phyloP scores from a whole-genome alignment of 2,113 vertebrate species.

The Heterocephalus glaber region DNA sequence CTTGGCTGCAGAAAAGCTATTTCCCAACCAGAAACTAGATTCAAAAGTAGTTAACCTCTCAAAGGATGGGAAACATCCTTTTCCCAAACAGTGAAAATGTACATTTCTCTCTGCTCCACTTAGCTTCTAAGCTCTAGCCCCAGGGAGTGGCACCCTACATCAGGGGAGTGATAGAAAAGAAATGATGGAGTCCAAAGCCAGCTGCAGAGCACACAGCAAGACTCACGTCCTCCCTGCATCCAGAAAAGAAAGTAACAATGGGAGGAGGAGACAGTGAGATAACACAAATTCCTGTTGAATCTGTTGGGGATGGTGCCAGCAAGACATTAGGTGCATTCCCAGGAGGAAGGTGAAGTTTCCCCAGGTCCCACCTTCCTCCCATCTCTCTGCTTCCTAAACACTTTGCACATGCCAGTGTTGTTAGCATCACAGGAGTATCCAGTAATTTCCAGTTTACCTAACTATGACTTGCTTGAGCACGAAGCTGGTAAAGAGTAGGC shows the following conservation, averaged over 20 bases:
- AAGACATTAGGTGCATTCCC: background rate
- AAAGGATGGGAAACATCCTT: background rate
- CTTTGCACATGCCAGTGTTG: rapidly evolving
- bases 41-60: background rate
- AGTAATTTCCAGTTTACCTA: background rate
- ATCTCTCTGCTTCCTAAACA: background rate
- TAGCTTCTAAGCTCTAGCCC: background rate
- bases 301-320: background rate
- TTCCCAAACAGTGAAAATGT: background rate
- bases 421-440: background rate
- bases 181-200: background rate
- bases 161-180: background rate
- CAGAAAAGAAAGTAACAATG: background rate
- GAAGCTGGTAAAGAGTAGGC: background rate
- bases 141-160: background rate
- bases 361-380: too few species aligned
- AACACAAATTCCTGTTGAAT: too few species aligned
- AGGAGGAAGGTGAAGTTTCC: too few species aligned
- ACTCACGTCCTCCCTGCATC: too few species aligned
- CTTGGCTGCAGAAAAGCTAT: background rate
- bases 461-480: background rate
- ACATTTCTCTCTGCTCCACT: constrained; percentile 1
- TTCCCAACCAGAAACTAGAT: background rate
- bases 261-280: background rate
- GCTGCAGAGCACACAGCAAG: background rate